Base-by-base conservation (phyloP, 2,888 invertebrate species). In the Bruchidius siliquastri region DNA sequence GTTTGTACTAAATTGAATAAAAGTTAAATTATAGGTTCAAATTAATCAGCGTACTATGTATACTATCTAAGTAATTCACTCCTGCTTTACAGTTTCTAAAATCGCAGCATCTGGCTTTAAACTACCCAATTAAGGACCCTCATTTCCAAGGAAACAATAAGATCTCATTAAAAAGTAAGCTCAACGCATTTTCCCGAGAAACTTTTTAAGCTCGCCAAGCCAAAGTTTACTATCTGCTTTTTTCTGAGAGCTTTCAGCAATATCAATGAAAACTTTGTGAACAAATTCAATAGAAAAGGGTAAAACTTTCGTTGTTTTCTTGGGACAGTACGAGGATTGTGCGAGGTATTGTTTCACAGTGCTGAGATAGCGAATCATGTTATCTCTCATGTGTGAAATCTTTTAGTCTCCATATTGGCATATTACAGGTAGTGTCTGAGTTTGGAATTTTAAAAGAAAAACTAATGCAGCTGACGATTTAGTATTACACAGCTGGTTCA, bases 161-260 rank as follows among this genome's bases (percentile, higher is more conserved):
- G 68, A 67, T 67, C 71, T 71, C 71, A 22, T 71, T 71, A 20
- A 67, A 68, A 71, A 67, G 68, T 71, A 71, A 71, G 49, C 49
- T 13, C 49, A 49, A 49, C 49, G 49, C 49, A 49, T 49, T 49
- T 49, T 49, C 49, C 49, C 49, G 18, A 49, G 49, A 8, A 49
- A 49, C 49, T 49, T 49, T 49, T 49, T 49, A 49, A 49, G 49
- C 49, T 13, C 18, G 49, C 49, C 49, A 49, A 20, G n/a, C 67
- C 66, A 49, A 68, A 71, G 71, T 67, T 71, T 68, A 71, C 71
- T 71, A 71, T 71, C 71, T 71, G 67, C 22, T 21, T 67, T 30
- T 71, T 71, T 49, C 66, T 26, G 71, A 67, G 67, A 71, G 67
- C 49, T 49, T 49, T 49, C 22, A 22, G 71, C 71, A 71, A 71